Evolutionary conservation across 2,113 vertebrate genomes (phyloP).

Genomic region (Ornithorhynchus anatinus): DNA sequence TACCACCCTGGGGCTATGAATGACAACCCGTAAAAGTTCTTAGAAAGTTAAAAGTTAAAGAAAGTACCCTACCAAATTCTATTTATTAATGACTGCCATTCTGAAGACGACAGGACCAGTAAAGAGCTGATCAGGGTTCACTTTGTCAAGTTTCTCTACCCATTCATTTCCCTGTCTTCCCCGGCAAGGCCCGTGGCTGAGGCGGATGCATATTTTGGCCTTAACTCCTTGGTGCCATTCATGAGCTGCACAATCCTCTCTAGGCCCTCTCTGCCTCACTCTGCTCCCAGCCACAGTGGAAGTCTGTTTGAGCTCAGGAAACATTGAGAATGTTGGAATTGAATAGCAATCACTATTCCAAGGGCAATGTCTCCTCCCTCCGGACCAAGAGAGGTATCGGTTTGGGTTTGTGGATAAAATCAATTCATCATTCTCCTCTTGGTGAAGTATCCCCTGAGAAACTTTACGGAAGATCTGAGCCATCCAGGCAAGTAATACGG

Average conservation of each 20-base stretch:
- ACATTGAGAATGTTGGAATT: too few species aligned
- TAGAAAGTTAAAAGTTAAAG: conserved; percentile 19
- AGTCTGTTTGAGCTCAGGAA: too few species aligned
- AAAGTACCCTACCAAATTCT: neutral
- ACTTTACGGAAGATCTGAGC: too few species aligned
- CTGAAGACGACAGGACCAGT: neutral
- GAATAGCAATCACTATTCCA: too few species aligned
- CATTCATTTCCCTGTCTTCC: neutral
- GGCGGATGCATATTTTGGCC: neutral
- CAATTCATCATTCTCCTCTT: too few species aligned
- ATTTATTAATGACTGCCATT: neutral
- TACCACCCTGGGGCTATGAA: conserved; percentile 30
- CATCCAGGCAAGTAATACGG: too few species aligned
- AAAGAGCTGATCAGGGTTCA: neutral
- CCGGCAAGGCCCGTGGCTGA: neutral
- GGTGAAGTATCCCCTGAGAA: too few species aligned
- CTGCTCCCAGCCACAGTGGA: too few species aligned
- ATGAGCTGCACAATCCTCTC: neutral
- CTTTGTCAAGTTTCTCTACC: neutral
- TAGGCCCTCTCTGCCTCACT: too few species aligned
- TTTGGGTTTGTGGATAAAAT: too few species aligned
- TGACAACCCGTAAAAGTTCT: conserved; percentile 25
- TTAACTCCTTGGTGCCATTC: neutral
- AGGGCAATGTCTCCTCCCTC: too few species aligned
- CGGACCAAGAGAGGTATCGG: too few species aligned